Evolutionary conservation across 2,113 vertebrate species (phyloP).

Genomic region (Sebastes schlegelii): DNA sequence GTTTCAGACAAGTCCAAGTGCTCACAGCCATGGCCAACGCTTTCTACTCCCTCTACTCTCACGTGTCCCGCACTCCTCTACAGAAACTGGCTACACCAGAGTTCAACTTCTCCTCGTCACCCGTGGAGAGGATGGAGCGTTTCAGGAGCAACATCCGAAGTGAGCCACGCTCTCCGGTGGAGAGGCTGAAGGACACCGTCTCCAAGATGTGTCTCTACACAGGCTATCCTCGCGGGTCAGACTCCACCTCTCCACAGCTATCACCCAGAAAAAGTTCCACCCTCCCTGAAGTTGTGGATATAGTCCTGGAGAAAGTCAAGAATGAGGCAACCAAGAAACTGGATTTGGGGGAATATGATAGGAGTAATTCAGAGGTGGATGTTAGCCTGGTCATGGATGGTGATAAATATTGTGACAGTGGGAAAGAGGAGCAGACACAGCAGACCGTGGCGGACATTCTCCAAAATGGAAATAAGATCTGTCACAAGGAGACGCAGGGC

Average conservation of each 20-base stretch:
- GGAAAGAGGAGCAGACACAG: constrained; percentile 1
- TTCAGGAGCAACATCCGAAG: constrained; percentile 74
- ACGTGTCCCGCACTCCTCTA: constrained; percentile 90
- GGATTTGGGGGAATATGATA: constrained; percentile 28
- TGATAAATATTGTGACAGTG: background rate
- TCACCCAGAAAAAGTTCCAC: constrained; percentile 74
- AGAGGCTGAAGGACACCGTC: constrained; percentile 89
- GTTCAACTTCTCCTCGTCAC: constrained; percentile 80
- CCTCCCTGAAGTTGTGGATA: constrained; percentile 80
- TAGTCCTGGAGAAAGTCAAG: constrained; percentile 72
- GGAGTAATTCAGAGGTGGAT: constrained; percentile 25
- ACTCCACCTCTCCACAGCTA: constrained; percentile 74
- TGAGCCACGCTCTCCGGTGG: constrained; percentile 82
- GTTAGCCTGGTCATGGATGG: background rate
- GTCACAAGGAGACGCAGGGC: background rate
- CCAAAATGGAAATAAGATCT: background rate
- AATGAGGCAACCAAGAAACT: constrained; percentile 39
- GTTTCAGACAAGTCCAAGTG: constrained; percentile 92
- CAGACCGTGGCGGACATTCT: background rate
- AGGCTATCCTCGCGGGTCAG: constrained; percentile 52
- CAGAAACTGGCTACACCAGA: constrained; percentile 88
- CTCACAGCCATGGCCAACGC: constrained; percentile 90
- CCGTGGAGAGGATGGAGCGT: constrained; percentile 71
- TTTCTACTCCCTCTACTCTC: constrained; percentile 93
- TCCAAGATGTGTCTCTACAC: constrained; percentile 92